These are phyloP conservation scores for Toxotes lorentzi DNA, from an alignment of 2,797 vertebrate genomes.

Conservation along the genomic window DNA sequence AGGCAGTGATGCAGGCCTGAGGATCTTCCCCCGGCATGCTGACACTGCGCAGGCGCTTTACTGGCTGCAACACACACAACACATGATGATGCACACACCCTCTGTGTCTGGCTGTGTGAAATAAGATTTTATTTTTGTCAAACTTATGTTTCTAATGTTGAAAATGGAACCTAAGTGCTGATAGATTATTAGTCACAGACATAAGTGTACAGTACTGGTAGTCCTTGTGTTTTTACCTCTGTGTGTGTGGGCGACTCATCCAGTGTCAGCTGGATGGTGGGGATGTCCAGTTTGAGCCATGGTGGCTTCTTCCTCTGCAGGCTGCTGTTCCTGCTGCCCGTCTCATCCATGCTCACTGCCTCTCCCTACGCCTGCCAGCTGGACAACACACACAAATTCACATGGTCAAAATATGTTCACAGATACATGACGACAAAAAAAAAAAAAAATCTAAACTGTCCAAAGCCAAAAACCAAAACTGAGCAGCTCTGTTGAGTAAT, in stretches of 20 bases:
- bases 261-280: conserved; percentile 72
- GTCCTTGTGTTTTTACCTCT: conserved; percentile 81
- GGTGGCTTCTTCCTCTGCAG: conserved; percentile 95
- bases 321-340: conserved; percentile 87
- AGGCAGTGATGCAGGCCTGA: conserved; percentile 76
- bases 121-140: background rate
- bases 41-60: conserved; percentile 88
- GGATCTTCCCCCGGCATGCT: conserved; percentile 92
- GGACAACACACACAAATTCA: conserved; percentile 25
- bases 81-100: background rate
- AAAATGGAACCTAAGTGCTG: too few relatives aligned
- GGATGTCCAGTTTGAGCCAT: conserved; percentile 94
- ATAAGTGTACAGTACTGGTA: too few relatives aligned
- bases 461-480: background rate
- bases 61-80: conserved; percentile 69
- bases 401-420: background rate
- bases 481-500: conserved; percentile 16
- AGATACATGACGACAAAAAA: background rate
- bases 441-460: background rate
- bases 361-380: conserved; percentile 79
- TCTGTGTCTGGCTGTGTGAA: background rate
- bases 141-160: too few relatives aligned
- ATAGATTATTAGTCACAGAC: too few relatives aligned
- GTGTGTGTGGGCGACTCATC: conserved; percentile 84
- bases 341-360: conserved; percentile 87